A percentile compares a stretch with the other conserved stretches of the same genome.
These are phyloP conservation scores for Plebejus anna DNA, from an alignment of 2,888 invertebrate genomes.

Conservation along the genomic window DNA sequence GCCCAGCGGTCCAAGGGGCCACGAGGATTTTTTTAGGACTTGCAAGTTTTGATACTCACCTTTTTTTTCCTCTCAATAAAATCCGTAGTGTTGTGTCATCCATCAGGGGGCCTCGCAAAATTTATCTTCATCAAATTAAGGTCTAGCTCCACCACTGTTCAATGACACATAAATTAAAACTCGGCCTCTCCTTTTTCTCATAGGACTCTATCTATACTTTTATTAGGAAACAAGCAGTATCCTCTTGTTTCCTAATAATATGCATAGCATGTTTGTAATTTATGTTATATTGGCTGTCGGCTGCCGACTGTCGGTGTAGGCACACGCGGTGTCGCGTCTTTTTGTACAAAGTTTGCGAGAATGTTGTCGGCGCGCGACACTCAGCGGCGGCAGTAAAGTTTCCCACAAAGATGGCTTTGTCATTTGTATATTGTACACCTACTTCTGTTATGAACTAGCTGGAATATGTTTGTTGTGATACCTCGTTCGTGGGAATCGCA, in stretches of 20 bases:
- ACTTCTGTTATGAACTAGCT: background rate
- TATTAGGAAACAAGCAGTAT: background rate
- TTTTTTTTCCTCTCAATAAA: too few relatives aligned
- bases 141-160: too few relatives aligned
- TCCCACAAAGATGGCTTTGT: constrained; percentile 22
- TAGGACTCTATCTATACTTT: too few relatives aligned
- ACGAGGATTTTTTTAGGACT: too few relatives aligned
- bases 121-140: too few relatives aligned
- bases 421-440: constrained; percentile 7
- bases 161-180: too few relatives aligned
- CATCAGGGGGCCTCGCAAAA: too few relatives aligned
- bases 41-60: too few relatives aligned
- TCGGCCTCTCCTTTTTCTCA: too few relatives aligned
- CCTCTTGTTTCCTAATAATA: background rate
- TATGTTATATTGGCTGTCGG: background rate
- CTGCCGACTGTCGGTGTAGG: background rate
- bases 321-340: constrained; percentile 11
- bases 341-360: constrained; percentile 22
- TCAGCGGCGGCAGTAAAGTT: background rate
- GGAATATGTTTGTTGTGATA: background rate
- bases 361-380: constrained; percentile 20
- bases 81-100: too few relatives aligned
- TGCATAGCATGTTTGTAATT: background rate
- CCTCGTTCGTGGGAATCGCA: too few relatives aligned
- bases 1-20: too few relatives aligned